Evolutionary conservation across 2,113 vertebrate genomes (phyloP).

Genomic region (Galeopterus variegatus): DNA sequence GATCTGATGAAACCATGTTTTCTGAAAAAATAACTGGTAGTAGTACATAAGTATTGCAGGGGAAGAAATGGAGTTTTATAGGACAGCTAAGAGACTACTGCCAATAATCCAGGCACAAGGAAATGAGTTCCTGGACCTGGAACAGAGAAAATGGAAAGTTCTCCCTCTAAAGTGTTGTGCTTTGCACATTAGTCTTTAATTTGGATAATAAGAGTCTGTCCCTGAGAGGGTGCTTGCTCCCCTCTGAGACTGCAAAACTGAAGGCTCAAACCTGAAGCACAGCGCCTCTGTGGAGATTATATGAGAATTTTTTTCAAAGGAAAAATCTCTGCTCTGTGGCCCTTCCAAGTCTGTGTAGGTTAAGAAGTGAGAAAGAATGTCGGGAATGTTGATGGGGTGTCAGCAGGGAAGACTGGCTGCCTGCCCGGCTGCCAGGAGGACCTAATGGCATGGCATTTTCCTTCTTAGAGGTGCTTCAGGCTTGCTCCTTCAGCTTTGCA

Average conservation of each 20-base stretch:
- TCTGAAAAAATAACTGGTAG: neutral
- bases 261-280: neutral
- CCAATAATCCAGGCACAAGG: neutral
- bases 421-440: neutral
- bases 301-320: constrained; percentile 9
- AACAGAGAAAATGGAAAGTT: neutral
- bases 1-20: constrained; percentile 25
- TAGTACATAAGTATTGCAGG: neutral
- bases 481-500: neutral
- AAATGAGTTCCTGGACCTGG: constrained; percentile 1
- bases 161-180: neutral
- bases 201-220: neutral
- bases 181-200: neutral
- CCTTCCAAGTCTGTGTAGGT: neutral
- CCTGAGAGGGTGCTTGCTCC: neutral
- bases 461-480: neutral
- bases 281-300: neutral
- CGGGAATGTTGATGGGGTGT: neutral
- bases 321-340: neutral
- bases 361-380: constrained; percentile 3
- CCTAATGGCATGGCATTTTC: neutral
- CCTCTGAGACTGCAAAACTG: neutral
- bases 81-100: neutral
- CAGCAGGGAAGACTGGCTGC: neutral
- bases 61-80: neutral